These are phyloP conservation scores for Hirudo medicinalis DNA, from an alignment of 1,140 invertebrate genomes.

Conservation along the genomic window DNA sequence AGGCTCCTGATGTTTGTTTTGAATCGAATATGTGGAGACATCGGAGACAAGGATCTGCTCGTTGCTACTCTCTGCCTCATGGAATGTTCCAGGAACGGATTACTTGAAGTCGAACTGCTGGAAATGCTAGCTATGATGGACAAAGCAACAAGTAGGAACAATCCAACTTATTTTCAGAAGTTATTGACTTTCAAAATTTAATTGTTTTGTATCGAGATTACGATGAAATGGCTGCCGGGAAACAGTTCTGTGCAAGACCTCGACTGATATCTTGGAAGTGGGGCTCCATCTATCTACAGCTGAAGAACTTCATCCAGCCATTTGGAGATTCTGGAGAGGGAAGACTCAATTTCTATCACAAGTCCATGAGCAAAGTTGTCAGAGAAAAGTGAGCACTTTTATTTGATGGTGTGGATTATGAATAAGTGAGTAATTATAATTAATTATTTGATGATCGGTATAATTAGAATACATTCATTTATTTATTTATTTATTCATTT, in stretches of 20 bases:
- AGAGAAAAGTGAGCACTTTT: slow-evolving; percentile 29
- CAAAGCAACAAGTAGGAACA: background rate
- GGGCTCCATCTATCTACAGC: slow-evolving; percentile 28
- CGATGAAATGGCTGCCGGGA: background rate
- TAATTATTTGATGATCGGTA: background rate
- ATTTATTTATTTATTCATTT: background rate
- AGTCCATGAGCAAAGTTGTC: slow-evolving; percentile 38
- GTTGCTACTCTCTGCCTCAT: slow-evolving; percentile 19
- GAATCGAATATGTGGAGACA: background rate
- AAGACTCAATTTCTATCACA: slow-evolving; percentile 37
- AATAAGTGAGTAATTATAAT: background rate
- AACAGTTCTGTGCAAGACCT: background rate
- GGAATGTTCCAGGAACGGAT: slow-evolving; percentile 19
- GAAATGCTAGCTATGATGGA: slow-evolving; percentile 9
- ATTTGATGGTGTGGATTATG: background rate
- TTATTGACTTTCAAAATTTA: background rate
- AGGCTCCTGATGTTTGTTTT: background rate
- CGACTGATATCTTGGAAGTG: slow-evolving; percentile 30
- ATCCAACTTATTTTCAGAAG: background rate
- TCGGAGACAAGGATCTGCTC: slow-evolving; percentile 13
- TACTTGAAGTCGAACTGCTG: slow-evolving; percentile 17
- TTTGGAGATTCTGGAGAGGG: slow-evolving; percentile 35
- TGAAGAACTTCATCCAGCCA: slow-evolving; percentile 34
- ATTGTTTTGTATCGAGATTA: background rate
- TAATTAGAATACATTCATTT: background rate